These are phyloP conservation scores for Sebastes vulpes DNA, from an alignment of 2,797 vertebrate genomes.

Conservation along the genomic window DNA sequence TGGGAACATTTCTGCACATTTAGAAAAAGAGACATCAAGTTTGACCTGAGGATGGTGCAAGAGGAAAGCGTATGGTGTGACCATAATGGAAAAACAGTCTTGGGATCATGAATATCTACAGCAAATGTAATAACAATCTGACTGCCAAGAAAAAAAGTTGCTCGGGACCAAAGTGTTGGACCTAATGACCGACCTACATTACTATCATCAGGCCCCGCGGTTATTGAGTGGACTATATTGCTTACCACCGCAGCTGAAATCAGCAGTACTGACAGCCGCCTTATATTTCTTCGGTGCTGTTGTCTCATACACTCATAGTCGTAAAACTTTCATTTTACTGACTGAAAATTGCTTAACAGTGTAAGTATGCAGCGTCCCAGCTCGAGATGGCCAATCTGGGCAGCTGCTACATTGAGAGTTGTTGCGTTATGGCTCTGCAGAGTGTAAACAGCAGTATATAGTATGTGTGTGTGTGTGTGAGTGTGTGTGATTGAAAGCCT, in stretches of 20 bases:
- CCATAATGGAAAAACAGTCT: background rate
- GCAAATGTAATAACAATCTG: background rate
- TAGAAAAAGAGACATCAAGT: background rate
- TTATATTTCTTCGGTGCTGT: constrained; percentile 31
- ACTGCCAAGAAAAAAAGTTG: background rate
- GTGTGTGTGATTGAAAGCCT: constrained; percentile 61
- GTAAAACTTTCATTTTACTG: constrained; percentile 72
- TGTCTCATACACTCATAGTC: constrained; percentile 17
- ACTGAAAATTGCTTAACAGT: constrained; percentile 72
- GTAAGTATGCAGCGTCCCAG: constrained; percentile 49
- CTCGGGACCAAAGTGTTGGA: background rate
- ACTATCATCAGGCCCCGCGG: background rate
- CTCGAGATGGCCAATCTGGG: constrained; percentile 65
- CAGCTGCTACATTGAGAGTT: constrained; percentile 65
- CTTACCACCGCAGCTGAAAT: constrained; percentile 23
- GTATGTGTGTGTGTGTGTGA: background rate
- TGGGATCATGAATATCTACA: background rate
- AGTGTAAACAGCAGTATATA: constrained; percentile 59
- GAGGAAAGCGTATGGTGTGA: background rate
- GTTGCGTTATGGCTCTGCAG: constrained; percentile 58
- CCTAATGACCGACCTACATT: background rate
- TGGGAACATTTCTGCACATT: background rate
- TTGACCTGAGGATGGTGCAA: background rate
- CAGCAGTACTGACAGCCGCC: constrained; percentile 37
- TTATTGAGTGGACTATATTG: background rate